Evolutionary conservation across 1,140 invertebrate species (phyloP), one percentile per base, ranked within the genome.

Genomic region (Hypsibius dujardini): DNA sequence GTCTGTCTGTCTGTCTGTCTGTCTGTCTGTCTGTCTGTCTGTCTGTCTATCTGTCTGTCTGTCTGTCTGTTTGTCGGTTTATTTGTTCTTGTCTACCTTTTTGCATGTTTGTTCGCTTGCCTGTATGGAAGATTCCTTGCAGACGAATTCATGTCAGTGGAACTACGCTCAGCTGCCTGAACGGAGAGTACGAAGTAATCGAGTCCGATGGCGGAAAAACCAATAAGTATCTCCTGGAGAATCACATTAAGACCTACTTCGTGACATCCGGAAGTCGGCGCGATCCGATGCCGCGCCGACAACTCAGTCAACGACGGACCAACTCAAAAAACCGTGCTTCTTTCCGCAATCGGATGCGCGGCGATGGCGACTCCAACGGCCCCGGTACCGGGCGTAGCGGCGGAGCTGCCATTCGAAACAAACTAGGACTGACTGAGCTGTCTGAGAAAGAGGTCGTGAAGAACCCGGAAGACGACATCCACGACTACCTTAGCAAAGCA

Each of bases 401-500:
- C 45, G 59, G 72, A 69, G 46, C 46, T 40, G 47, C 3, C 47
- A 46, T 28, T 46, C 7, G 50, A n/a, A 56, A 56, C 62, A 67
- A 45, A 42, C 42, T 67, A 7, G 62, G 62, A n/a, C 47, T 70
- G 2, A 71, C 70, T 42, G 71, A 74, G 67, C 70, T 73, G 70
- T 71, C 72, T 46, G 50, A 71, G 15, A 72, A 71, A 14, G 71
- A 46, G 46, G 42, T 72, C 42, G 70, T 46, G 15, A 71, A 46
- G 28, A 46, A 71, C 40, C 3, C 46, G 15, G 45, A 46, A 7
- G 71, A 71, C 2, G 47, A 59, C 80, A 90, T 95, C 1, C 93
- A 94, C 77, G 92, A 95, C 73, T 95, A 95, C 79, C 81, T 95
- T 47, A 89, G 90, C 82, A 85, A 88, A 70, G 92, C 92, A 1